A percentile compares a stretch with the other conserved stretches of the same genome.
Conservation (phyloP, 2,888 invertebrate genomes). For the Hydriomena furcata region DNA sequence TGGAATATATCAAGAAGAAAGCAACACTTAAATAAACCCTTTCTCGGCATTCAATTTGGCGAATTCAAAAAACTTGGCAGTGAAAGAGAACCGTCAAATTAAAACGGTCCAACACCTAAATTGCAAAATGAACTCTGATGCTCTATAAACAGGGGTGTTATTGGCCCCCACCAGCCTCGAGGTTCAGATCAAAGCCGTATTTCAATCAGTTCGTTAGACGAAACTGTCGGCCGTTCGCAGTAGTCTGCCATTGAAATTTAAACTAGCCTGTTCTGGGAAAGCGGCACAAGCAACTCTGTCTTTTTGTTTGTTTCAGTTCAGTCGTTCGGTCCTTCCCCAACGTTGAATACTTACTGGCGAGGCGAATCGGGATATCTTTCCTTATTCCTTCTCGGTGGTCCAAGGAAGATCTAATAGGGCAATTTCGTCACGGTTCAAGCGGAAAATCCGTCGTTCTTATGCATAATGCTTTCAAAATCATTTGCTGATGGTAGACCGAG, state of each 20-base stretch:
- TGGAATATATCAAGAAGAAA: background rate
- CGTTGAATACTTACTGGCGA: slow-evolving; percentile 46
- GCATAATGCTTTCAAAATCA: background rate
- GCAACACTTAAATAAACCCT: background rate
- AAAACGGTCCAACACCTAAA: slow-evolving; percentile 32
- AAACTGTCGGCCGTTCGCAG: slow-evolving; percentile 69
- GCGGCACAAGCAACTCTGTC: slow-evolving; percentile 48
- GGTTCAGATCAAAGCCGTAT: slow-evolving; percentile 67
- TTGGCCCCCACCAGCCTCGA: slow-evolving; percentile 8
- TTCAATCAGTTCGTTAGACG: slow-evolving; percentile 77
- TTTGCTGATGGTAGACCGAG: no score
- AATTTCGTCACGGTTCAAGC: background rate
- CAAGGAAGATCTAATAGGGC: slow-evolving; percentile 22
- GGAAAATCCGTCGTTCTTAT: background rate
- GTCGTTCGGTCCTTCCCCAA: slow-evolving; percentile 58
- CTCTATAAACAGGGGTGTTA: slow-evolving; percentile 5
- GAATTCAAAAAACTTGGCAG: slow-evolving; percentile 2
- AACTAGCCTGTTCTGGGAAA: slow-evolving; percentile 76
- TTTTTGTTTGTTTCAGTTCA: slow-evolving; percentile 42
- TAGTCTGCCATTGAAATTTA: slow-evolving; percentile 79
- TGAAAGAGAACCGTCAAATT: slow-evolving; percentile 11
- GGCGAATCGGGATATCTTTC: slow-evolving; percentile 42
- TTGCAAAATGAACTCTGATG: slow-evolving; percentile 27
- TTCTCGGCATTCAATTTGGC: slow-evolving; percentile 3
- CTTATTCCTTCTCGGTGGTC: slow-evolving; percentile 23